These are phyloP conservation scores for Phengaris arion DNA, from an alignment of 2,888 invertebrate species.

Conservation along the genomic window DNA sequence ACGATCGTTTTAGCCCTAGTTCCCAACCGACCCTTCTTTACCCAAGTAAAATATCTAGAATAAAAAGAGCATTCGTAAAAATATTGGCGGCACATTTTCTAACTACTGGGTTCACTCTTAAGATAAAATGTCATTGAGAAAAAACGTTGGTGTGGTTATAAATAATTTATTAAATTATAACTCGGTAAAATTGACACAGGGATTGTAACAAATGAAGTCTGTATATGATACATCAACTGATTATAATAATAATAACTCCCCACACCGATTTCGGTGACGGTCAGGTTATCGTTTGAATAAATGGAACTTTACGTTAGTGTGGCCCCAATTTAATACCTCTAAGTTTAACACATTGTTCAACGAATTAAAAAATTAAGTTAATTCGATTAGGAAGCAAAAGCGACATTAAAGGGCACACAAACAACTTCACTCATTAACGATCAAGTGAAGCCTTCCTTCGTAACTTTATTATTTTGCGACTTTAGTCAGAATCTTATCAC, in stretches of 20 bases:
- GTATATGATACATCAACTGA: too few relatives aligned
- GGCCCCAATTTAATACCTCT: not conserved
- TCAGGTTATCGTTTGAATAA: not conserved
- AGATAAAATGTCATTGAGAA: too few relatives aligned
- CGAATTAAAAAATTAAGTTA: not conserved
- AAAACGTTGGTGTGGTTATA: too few relatives aligned
- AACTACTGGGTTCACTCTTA: too few relatives aligned
- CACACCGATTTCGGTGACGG: too few relatives aligned
- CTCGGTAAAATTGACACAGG: too few relatives aligned
- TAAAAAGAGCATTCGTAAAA: not conserved
- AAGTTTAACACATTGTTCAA: not conserved
- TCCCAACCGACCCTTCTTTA: conserved; percentile 13
- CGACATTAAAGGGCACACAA: not conserved
- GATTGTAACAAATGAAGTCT: too few relatives aligned
- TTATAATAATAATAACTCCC: too few relatives aligned
- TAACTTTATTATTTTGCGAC: not conserved
- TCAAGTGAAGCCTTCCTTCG: not conserved
- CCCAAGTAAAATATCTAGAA: not conserved
- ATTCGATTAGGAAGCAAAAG: not conserved
- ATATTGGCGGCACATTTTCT: too few relatives aligned
- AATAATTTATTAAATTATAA: too few relatives aligned
- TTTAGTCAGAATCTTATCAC: not conserved
- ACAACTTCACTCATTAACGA: not conserved
- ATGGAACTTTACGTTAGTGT: not conserved
- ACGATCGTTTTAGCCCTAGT: not conserved